Evolutionary conservation across 2,797 vertebrate species (phyloP).

Genomic region (Intellagama lesueurii): DNA sequence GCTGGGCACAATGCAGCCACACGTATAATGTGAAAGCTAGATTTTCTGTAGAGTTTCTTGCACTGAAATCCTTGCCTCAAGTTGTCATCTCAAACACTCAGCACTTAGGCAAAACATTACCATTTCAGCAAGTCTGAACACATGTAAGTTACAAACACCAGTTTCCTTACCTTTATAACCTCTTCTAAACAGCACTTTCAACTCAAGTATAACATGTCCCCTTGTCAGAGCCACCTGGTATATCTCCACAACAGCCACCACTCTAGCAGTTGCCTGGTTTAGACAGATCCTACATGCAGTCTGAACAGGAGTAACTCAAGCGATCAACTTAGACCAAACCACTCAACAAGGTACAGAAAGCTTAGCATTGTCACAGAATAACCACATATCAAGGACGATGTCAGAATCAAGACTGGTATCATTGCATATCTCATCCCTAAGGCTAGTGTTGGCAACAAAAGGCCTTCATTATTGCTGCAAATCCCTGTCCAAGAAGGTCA

Average conservation of each 20-base stretch:
- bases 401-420: neutral
- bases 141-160: slow-evolving; percentile 15
- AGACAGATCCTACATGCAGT: neutral
- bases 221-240: neutral
- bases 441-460: neutral
- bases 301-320: neutral
- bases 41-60: slow-evolving; percentile 35
- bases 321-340: too few species aligned
- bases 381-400: too few species aligned
- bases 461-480: too few species aligned
- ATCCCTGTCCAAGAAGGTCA: too few species aligned
- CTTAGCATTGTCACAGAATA: neutral
- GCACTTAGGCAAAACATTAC: slow-evolving; percentile 1
- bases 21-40: slow-evolving; percentile 42
- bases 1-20: neutral
- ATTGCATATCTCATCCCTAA: neutral
- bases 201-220: neutral
- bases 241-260: neutral
- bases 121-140: slow-evolving; percentile 26
- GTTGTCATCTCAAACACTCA: slow-evolving; percentile 44
- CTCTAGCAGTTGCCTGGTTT: neutral
- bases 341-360: too few species aligned
- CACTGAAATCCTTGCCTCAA: neutral
- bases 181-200: neutral
- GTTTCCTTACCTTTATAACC: slow-evolving; percentile 30